These are phyloP conservation scores for Tetrax tetrax DNA, from an alignment of 2,113 vertebrate genomes.

Conservation along the genomic window DNA sequence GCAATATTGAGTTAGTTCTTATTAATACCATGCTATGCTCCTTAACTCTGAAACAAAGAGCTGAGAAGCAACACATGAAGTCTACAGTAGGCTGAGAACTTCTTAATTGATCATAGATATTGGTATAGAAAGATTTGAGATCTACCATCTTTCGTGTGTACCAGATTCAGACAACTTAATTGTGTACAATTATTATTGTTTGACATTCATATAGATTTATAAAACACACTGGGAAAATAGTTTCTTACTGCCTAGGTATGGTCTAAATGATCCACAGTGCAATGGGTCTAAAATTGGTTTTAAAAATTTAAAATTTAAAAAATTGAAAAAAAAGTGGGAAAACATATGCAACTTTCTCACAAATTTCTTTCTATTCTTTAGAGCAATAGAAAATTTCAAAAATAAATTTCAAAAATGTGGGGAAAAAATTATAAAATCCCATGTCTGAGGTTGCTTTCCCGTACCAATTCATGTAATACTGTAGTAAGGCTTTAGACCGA, in stretches of 20 bases:
- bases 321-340: background rate
- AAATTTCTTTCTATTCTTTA: background rate
- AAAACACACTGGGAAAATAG: background rate
- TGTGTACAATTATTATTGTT: background rate
- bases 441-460: background rate
- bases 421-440: background rate
- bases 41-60: background rate
- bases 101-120: background rate
- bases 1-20: conserved; percentile 5
- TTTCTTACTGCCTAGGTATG: background rate
- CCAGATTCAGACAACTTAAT: background rate
- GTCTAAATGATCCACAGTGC: background rate
- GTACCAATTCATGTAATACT: background rate
- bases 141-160: background rate
- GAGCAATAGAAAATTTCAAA: background rate
- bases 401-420: background rate
- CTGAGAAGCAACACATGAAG: background rate
- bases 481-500: background rate
- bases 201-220: background rate
- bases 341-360: background rate
- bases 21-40: conserved; percentile 3
- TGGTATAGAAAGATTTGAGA: background rate
- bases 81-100: background rate
- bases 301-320: background rate
- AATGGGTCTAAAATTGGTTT: background rate